Evolutionary conservation across 2,797 vertebrate genomes (phyloP), one percentile per base, ranked within the genome.

Genomic region (Sebastolobus altivelis): DNA sequence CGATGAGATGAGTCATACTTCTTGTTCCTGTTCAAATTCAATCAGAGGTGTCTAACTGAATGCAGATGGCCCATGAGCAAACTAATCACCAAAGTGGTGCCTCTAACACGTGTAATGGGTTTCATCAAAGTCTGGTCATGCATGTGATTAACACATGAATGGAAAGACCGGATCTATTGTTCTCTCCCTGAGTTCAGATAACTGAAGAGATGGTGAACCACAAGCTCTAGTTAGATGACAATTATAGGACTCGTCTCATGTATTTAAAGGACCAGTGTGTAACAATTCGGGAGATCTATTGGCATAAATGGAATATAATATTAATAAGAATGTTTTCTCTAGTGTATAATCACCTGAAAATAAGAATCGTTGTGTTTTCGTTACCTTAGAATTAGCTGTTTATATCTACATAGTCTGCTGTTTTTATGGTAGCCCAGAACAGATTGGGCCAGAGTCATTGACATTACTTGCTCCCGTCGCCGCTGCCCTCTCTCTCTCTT

Each of bases 121-220:
- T 75, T 49, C 43, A 80, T 77, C 62, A 16, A 8, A 81, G 38
- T 84, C 71, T 52, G 77, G 67, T 52, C 49, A 62, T 61, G 77
- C 81, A 52, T 74, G 43, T 49, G 56, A 81, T 80, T 72, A 75
- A 66, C 16, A 8, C 60, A 62, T 56, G 37, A 69, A n/a, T 18
- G 22, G 4, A 65, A 2, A 71, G 56, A 61, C 4, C 9, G 1
- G 10, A 37, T 79, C 43, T 49, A 13, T 4, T 25, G n/a, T 61
- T 56, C 8, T 65, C 11, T 38, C 6, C 16, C 63, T 68, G 5
- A 55, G 70, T 70, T 55, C 8, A 18, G 20, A 54, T 54, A 33
- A 38, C 29, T 55, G 67, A 79, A 25, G 8, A 74, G 20, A 49
- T 52, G 35, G 65, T 18, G 9, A 12, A 40, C 20, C 70, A 68